Conservation (phyloP, 2,797 vertebrate species). For the Cyprinodon diabolis region DNA sequence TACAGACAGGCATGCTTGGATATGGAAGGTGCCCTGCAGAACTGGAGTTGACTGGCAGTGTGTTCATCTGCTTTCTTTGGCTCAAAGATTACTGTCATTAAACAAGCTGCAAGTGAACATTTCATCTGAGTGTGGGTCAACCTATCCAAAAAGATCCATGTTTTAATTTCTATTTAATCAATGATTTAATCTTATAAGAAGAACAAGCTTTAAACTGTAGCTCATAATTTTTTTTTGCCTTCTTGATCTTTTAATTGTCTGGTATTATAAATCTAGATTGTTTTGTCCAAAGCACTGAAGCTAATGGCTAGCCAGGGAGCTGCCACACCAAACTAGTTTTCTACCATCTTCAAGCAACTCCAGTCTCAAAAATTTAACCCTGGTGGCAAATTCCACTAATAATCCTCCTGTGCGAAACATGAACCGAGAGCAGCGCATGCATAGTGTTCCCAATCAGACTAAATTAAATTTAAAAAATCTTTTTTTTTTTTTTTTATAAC, state of each 20-base stretch:
- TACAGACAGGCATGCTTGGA: constrained; percentile 42
- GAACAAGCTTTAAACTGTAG: constrained; percentile 2
- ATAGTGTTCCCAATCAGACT: background rate
- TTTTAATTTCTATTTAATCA: background rate
- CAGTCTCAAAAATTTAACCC: background rate
- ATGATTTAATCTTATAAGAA: background rate
- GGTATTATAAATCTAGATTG: background rate
- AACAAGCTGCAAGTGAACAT: constrained; percentile 37
- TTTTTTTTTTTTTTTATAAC: background rate
- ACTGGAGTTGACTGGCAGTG: constrained; percentile 27
- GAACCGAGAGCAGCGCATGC: background rate
- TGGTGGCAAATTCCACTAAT: background rate
- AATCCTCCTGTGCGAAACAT: background rate
- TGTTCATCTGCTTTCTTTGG: constrained; percentile 43
- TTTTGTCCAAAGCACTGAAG: background rate
- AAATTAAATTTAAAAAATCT: background rate
- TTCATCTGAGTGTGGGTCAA: constrained; percentile 9
- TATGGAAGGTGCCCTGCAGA: constrained; percentile 31
- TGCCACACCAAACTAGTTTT: background rate
- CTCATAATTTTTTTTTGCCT: background rate
- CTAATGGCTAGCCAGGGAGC: background rate
- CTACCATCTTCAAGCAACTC: background rate
- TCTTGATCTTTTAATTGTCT: background rate
- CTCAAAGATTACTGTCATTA: constrained; percentile 54
- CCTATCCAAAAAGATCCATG: constrained; percentile 25